phyloP scores from a whole-genome alignment of 1,140 invertebrate species.

The Popillia japonica region DNA sequence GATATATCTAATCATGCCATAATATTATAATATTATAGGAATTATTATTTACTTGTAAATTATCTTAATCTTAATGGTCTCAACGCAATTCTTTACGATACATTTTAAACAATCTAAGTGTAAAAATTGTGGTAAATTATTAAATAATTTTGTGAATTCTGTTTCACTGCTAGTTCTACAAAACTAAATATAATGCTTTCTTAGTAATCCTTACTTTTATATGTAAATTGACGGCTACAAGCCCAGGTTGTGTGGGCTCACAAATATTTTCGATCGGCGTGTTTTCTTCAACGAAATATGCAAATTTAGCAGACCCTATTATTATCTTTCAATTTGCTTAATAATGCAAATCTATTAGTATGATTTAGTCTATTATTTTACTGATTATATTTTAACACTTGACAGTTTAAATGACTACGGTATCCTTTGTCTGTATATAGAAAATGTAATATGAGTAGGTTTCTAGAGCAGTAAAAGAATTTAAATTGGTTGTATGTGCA shows the following conservation, averaged over 20 bases:
- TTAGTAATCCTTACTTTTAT: not conserved
- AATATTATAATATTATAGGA: no score
- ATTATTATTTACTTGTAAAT: no score
- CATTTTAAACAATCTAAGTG: not conserved
- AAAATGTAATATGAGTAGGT: not conserved
- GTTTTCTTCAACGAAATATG: conserved; percentile 23
- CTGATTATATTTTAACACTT: conserved; percentile 2
- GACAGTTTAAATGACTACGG: not conserved
- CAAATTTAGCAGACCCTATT: conserved; percentile 7
- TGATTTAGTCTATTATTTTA: conserved; percentile 13
- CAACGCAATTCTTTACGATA: no score
- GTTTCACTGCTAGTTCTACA: no score
- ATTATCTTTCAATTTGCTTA: conserved; percentile 28
- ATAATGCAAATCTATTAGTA: conserved; percentile 24
- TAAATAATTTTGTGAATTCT: no score
- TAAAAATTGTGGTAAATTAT: no score
- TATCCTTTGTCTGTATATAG: not conserved
- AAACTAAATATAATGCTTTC: no score
- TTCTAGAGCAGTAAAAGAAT: not conserved
- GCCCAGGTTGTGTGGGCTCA: not conserved
- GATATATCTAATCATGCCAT: no score
- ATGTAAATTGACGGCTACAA: not conserved
- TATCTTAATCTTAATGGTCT: no score
- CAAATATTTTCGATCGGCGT: not conserved
- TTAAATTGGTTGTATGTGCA: not conserved